These are phyloP conservation scores for Phenganax subtilis DNA, from an alignment of 92 coral and sea anemone species.

Conservation along the genomic window DNA sequence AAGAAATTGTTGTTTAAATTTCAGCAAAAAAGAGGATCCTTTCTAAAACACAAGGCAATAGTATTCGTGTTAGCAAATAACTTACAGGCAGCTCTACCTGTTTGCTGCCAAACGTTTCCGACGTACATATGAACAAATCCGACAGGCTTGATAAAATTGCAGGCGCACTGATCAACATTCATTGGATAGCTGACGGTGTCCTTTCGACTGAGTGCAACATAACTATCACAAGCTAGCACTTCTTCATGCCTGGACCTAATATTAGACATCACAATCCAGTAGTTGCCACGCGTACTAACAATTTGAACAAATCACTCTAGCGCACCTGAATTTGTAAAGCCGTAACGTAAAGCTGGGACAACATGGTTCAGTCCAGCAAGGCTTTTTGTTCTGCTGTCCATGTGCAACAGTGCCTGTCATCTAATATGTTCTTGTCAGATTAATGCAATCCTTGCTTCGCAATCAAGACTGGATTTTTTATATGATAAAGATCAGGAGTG, in stretches of 20 bases:
- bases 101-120: conserved; percentile 14
- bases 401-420: conserved; percentile 39
- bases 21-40: conserved; percentile 22
- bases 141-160: conserved; percentile 21
- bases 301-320: neutral
- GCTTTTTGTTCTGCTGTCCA: conserved; percentile 30
- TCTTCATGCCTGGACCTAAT: neutral
- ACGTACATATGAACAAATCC: conserved; percentile 5
- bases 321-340: conserved; percentile 14
- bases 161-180: conserved; percentile 47
- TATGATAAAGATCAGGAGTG: too few species aligned
- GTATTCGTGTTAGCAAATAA: conserved; percentile 6
- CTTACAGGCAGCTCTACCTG: conserved; percentile 15
- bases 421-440: conserved; percentile 36
- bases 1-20: conserved; percentile 42
- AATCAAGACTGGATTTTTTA: conserved; percentile 22
- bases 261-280: conserved; percentile 52
- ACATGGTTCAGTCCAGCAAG: conserved; percentile 52
- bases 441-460: conserved; percentile 25
- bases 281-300: conserved; percentile 36
- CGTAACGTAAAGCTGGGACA: conserved; percentile 41
- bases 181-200: conserved; percentile 50
- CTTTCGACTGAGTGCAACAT: neutral
- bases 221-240: conserved; percentile 46
- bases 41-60: conserved; percentile 14